These are phyloP conservation scores for Drosophila rhopaloa DNA, from an alignment of 1,140 invertebrate species.

Conservation along the genomic window DNA sequence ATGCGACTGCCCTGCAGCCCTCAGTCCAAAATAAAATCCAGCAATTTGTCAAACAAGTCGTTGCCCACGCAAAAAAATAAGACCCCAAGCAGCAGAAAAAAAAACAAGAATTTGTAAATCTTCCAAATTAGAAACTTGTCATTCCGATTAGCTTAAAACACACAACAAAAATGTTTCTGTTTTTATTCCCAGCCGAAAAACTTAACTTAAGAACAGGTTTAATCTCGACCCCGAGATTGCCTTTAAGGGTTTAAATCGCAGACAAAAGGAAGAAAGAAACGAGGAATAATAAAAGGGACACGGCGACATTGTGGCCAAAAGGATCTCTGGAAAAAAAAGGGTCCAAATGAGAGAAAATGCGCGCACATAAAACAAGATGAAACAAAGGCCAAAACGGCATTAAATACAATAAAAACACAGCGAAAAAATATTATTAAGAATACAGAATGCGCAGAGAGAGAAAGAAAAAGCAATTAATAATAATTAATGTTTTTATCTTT, in stretches of 20 bases:
- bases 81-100: conserved; percentile 8
- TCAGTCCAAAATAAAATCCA: conserved; percentile 27
- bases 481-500: conserved; percentile 83
- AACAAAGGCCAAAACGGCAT: conserved; percentile 68
- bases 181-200: conserved; percentile 24
- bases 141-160: conserved; percentile 64
- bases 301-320: conserved; percentile 42
- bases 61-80: conserved; percentile 28
- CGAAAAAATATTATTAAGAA: conserved; percentile 57
- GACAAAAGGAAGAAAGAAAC: conserved; percentile 17
- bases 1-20: conserved; percentile 11
- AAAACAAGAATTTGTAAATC: conserved; percentile 40
- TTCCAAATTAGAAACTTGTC: conserved; percentile 74
- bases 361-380: conserved; percentile 43
- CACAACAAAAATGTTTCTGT: conserved; percentile 23
- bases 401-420: conserved; percentile 47
- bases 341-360: conserved; percentile 47
- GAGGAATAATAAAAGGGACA: not conserved
- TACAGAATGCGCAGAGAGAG: conserved; percentile 27
- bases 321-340: conserved; percentile 27
- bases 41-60: conserved; percentile 50
- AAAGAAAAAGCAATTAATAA: conserved; percentile 76
- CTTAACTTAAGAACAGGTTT: conserved; percentile 41
- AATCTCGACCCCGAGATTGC: conserved; percentile 33
- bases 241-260: conserved; percentile 37